These are phyloP conservation scores for Epizoanthus fatuus DNA, from an alignment of 92 coral and sea anemone species.

Conservation along the genomic window DNA sequence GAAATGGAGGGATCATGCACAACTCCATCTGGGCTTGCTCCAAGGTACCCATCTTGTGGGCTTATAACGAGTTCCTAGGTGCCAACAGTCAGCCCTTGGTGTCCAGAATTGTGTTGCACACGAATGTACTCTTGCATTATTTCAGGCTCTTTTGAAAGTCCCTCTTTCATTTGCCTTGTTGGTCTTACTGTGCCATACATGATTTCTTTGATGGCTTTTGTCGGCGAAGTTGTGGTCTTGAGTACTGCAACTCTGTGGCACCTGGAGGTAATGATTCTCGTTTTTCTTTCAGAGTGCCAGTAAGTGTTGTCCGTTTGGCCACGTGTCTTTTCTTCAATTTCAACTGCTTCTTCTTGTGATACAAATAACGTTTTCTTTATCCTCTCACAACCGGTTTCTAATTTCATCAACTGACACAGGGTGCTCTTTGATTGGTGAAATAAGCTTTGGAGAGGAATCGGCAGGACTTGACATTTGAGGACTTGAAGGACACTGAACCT, in stretches of 20 bases:
- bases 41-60: slow-evolving; percentile 42
- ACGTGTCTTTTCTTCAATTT: slow-evolving; percentile 10
- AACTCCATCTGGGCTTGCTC: slow-evolving; percentile 57
- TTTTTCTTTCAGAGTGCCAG: slow-evolving; percentile 18
- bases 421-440: slow-evolving; percentile 46
- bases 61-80: slow-evolving; percentile 14
- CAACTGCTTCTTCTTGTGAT: slow-evolving; percentile 1
- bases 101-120: slow-evolving; percentile 24
- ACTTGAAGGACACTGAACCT: slow-evolving; percentile 1
- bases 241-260: slow-evolving; percentile 39
- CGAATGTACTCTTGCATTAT: slow-evolving; percentile 26
- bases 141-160: slow-evolving; percentile 31
- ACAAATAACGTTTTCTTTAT: slow-evolving; percentile 31
- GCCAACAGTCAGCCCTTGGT: slow-evolving; percentile 22
- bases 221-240: slow-evolving; percentile 31
- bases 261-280: slow-evolving; percentile 34
- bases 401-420: slow-evolving; percentile 22
- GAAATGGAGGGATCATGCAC: slow-evolving; percentile 44
- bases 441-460: slow-evolving; percentile 3
- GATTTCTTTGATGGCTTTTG: slow-evolving; percentile 40
- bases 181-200: slow-evolving; percentile 14
- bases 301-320: slow-evolving; percentile 4
- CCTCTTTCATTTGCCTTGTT: slow-evolving; percentile 42
- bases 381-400: slow-evolving; percentile 12
- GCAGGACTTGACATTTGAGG: slow-evolving; percentile 6